Conservation (phyloP, 2,113 vertebrate genomes). For the Eulemur macaco region DNA sequence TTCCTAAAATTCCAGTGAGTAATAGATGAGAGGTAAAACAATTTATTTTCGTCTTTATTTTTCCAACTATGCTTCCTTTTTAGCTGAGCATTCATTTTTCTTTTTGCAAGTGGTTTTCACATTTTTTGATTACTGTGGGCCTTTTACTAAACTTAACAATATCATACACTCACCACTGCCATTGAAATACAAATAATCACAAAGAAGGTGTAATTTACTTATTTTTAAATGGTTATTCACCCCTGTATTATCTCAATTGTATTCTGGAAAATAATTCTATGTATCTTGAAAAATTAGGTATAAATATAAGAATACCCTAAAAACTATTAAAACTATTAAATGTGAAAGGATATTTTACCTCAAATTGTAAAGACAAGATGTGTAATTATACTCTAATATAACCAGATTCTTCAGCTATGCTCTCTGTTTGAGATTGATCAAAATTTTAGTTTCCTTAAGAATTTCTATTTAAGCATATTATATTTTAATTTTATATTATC, state of each 20-base stretch:
- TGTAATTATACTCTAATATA: neutral
- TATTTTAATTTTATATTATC: neutral
- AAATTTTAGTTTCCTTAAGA: neutral
- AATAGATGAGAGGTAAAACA: neutral
- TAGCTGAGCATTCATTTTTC: neutral
- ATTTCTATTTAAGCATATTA: neutral
- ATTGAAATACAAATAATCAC: neutral
- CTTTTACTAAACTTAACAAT: neutral
- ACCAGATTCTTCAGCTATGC: neutral
- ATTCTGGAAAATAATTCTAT: neutral
- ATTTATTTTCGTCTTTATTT: constrained; percentile 16
- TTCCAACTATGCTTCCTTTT: neutral
- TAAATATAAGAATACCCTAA: neutral
- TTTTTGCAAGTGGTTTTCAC: neutral
- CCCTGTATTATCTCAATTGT: neutral
- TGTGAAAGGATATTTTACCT: neutral
- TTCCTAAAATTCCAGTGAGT: neutral
- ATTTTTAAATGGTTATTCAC: neutral
- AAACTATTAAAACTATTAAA: neutral
- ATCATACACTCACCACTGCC: neutral
- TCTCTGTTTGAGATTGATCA: neutral
- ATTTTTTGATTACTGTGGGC: neutral
- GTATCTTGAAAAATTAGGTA: neutral
- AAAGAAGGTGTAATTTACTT: neutral
- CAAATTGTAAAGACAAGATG: neutral